Evolutionary conservation across 2,113 vertebrate genomes (phyloP), one percentile per base, ranked within the genome.

Genomic region (Cyprinodon brontotheroides): DNA sequence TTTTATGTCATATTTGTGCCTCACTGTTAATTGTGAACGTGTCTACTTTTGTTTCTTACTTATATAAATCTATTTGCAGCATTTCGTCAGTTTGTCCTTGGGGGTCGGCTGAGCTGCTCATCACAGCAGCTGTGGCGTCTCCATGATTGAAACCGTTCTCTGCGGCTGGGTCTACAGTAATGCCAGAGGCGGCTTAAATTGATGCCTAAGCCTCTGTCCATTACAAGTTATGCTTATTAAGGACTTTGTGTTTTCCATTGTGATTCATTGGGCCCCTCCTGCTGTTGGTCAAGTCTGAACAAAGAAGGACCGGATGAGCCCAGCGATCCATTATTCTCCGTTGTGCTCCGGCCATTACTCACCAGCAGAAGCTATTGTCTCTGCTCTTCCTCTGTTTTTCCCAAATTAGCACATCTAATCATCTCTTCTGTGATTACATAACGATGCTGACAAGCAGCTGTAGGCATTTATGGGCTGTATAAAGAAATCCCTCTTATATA

Each of bases 221-320:
- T 74, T 64, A 71, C 81, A 76, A 70, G 50, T 78, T 71, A 77
- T 41, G 40, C 41, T 77, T 61, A 78, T 65, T 65, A 75, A 73
- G 70, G 73, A 78, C 75, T 84, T 37, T 68, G 68, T 3, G 68
- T 77, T 74, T 66, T 57, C 74, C 65, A 59, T 70, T 79, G 76
- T 80, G 71, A 17, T 63, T 40, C 68, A 66, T 61, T 80, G 74
- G 80, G 75, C 81, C 73, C 39, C 61, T 81, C 70, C 85, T 83
- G 80, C 87, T 87, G 80, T 76, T 48, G 74, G 69, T 79, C 67
- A n/a, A 57, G 48, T 63, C 57, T 61, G 40, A 77, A 62, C 81
- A 40, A 79, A 74, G 70, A 70, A 70, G 17, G 79, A 68, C 57
- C 8, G 29, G 47, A 70, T 53, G 50, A 80, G 45, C 74, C 47